Percentiles rank a stretch among this genome's conserved stretches.
Evolutionary conservation across 2,888 invertebrate genomes (phyloP).

Genomic region (Stratiomys singularior): DNA sequence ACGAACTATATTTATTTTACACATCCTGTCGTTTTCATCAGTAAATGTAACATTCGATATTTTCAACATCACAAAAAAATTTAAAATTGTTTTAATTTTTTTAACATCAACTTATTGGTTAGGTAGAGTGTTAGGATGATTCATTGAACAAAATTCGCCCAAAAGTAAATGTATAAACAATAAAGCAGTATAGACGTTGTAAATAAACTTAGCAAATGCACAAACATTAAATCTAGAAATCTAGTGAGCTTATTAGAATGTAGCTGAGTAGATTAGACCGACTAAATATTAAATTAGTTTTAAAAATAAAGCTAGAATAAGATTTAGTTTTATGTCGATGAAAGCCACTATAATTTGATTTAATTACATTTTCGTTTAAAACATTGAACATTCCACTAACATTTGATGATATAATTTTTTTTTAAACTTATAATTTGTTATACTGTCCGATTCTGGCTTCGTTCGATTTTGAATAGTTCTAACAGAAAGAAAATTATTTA

Average conservation of each 20-base stretch:
- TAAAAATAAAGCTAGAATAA: not conserved
- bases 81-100: too few relatives aligned
- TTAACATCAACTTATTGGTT: too few relatives aligned
- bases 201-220: slow-evolving; percentile 8
- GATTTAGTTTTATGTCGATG: not conserved
- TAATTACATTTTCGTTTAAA: not conserved
- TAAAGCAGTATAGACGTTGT: not conserved
- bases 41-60: too few relatives aligned
- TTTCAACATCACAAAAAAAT: too few relatives aligned
- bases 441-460: not conserved
- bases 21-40: too few relatives aligned
- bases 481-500: not conserved
- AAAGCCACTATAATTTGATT: not conserved
- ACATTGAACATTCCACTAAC: slow-evolving; percentile 1
- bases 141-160: not conserved
- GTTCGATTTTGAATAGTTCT: too few relatives aligned
- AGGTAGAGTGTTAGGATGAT: too few relatives aligned
- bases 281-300: slow-evolving; percentile 1
- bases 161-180: not conserved
- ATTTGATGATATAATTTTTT: not conserved
- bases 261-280: slow-evolving; percentile 5
- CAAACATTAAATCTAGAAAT: slow-evolving; percentile 21
- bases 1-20: too few relatives aligned
- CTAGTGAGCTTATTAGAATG: slow-evolving; percentile 39
- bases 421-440: not conserved